Conservation (phyloP, 2,888 invertebrate species). For the Cryptus viduatorius region DNA sequence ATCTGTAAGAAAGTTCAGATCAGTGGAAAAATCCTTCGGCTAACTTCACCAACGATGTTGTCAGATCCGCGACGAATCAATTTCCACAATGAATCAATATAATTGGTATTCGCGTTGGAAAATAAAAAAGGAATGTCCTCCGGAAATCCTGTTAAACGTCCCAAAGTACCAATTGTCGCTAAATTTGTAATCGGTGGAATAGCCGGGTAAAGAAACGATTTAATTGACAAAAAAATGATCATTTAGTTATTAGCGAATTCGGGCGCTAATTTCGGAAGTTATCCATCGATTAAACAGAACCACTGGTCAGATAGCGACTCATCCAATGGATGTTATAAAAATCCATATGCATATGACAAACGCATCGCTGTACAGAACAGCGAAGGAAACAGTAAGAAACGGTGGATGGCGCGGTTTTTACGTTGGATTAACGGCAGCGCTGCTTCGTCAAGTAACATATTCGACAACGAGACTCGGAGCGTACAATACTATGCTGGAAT, state of each 20-base stretch:
- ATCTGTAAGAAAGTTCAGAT: not conserved
- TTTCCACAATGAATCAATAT: constrained; percentile 39
- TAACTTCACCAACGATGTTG: constrained; percentile 39
- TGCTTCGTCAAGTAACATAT: constrained; percentile 89
- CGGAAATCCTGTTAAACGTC: constrained; percentile 1
- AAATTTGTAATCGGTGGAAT: constrained; percentile 48
- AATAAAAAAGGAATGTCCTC: constrained; percentile 31
- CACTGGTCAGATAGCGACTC: constrained; percentile 84
- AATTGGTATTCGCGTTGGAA: not conserved
- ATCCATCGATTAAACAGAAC: constrained; percentile 49
- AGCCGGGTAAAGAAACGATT: constrained; percentile 26
- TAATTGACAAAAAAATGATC: not conserved
- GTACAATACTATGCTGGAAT: constrained; percentile 87
- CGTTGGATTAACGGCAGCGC: constrained; percentile 82
- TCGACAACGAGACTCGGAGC: constrained; percentile 89
- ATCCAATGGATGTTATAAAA: constrained; percentile 89
- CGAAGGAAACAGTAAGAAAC: constrained; percentile 85
- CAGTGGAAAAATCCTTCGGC: constrained; percentile 1
- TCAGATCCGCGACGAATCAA: not conserved
- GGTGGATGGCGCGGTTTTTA: constrained; percentile 88
- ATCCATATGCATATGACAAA: constrained; percentile 89
- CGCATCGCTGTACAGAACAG: constrained; percentile 70
- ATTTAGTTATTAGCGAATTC: too few species aligned
- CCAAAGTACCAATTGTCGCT: constrained; percentile 36
- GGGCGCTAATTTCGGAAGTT: not conserved